These are phyloP conservation scores for Drosophila demipolita DNA, from an alignment of 2,888 invertebrate genomes.

Conservation along the genomic window DNA sequence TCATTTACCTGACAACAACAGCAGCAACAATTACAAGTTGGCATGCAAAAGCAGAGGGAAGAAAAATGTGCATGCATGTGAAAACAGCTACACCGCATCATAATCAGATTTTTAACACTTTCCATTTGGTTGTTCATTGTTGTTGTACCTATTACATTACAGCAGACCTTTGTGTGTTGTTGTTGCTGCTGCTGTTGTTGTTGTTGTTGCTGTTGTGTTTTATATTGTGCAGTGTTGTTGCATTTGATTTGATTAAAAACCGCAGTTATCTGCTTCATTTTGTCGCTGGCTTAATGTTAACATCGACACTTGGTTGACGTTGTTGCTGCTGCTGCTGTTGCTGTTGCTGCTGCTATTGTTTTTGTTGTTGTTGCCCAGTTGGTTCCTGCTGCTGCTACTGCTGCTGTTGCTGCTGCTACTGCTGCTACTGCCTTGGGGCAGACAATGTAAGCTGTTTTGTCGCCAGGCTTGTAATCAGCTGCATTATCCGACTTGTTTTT, in stretches of 20 bases:
- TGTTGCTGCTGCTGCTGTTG: constrained; percentile 8
- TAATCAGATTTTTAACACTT: constrained; percentile 80
- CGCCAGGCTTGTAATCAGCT: constrained; percentile 62
- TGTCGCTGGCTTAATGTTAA: constrained; percentile 69
- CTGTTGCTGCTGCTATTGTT: constrained; percentile 3
- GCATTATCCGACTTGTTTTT: constrained; percentile 57
- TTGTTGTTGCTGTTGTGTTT: constrained; percentile 19
- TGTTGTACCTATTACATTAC: constrained; percentile 61
- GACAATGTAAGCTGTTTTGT: constrained; percentile 60
- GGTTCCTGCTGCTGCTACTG: constrained; percentile 17
- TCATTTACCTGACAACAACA: constrained; percentile 70
- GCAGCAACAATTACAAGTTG: constrained; percentile 30
- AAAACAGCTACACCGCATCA: constrained; percentile 77
- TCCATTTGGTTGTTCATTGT: constrained; percentile 65
- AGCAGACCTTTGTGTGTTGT: constrained; percentile 17
- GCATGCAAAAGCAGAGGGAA: constrained; percentile 72
- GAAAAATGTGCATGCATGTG: constrained; percentile 72
- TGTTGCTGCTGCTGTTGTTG: too few species aligned
- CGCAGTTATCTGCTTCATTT: constrained; percentile 78
- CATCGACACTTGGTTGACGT: constrained; percentile 68
- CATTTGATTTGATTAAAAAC: constrained; percentile 80
- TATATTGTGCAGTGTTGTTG: constrained; percentile 45
- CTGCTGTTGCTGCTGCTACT: not conserved
- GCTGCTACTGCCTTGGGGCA: constrained; percentile 15
- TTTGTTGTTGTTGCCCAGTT: constrained; percentile 30